phyloP scores from a whole-genome alignment of 2,888 invertebrate genomes.

The Orthonevra nobilis region DNA sequence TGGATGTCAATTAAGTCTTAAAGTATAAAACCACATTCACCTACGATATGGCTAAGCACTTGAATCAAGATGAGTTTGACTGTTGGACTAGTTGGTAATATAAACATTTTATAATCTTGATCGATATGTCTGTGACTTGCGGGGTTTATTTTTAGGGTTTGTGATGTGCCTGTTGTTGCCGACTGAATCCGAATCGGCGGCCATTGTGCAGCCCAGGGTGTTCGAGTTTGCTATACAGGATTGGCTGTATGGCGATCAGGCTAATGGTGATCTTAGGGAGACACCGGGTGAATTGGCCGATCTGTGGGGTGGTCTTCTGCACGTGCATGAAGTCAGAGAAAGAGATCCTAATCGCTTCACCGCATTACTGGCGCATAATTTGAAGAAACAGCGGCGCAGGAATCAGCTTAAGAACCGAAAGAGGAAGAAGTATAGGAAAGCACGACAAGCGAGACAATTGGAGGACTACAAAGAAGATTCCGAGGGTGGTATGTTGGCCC shows the following conservation, averaged over 20 bases:
- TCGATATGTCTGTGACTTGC: neutral
- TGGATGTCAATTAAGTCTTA: conserved; percentile 15
- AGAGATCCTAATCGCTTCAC: neutral
- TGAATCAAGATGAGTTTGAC: conserved; percentile 38
- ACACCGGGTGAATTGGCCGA: neutral
- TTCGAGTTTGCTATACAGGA: neutral
- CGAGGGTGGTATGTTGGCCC: conserved; percentile 13
- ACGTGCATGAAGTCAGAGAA: neutral
- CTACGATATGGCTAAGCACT: conserved; percentile 31
- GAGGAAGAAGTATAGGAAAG: conserved; percentile 6
- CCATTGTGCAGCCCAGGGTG: conserved; percentile 18
- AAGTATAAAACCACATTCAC: conserved; percentile 47
- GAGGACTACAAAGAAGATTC: neutral
- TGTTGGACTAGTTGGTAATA: conserved; percentile 40
- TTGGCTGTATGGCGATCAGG: conserved; percentile 38
- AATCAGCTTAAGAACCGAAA: neutral
- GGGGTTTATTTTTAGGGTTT: conserved; percentile 15
- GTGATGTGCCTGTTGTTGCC: conserved; percentile 8
- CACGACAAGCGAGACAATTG: conserved; percentile 1
- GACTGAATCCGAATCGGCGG: conserved; percentile 27
- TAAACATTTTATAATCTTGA: neutral
- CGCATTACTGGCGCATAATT: neutral
- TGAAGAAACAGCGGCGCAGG: neutral
- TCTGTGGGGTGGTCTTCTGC: conserved; percentile 25
- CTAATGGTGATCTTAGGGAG: conserved; percentile 8